Evolutionary conservation across 2,888 invertebrate species (phyloP).

Genomic region (Cerastis leucographa): DNA sequence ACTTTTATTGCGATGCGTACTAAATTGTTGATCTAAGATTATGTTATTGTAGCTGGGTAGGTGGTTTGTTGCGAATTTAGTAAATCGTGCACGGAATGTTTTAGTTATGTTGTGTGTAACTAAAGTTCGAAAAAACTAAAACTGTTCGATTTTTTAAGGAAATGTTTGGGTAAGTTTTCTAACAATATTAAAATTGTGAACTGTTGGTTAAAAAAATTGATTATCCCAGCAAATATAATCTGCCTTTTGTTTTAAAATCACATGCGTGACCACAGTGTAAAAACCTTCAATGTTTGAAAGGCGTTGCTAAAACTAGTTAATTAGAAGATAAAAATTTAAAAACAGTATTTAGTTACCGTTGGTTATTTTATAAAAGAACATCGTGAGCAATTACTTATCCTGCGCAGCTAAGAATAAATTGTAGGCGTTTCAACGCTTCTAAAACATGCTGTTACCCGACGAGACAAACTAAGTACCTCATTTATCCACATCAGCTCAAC

Average conservation of each 20-base stretch:
- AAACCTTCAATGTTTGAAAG: slow-evolving; percentile 9
- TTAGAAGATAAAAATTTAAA: slow-evolving; percentile 12
- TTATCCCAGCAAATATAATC: neutral
- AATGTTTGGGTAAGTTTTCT: neutral
- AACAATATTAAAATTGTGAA: neutral
- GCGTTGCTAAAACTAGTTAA: slow-evolving; percentile 11
- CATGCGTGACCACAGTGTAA: neutral
- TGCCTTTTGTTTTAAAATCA: neutral
- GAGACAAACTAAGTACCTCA: slow-evolving; percentile 46
- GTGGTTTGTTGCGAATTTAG: slow-evolving; percentile 44
- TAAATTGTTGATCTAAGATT: slow-evolving; percentile 65
- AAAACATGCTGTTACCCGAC: slow-evolving; percentile 39
- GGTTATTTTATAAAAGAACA: slow-evolving; percentile 35
- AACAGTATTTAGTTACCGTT: slow-evolving; percentile 37
- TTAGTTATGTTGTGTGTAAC: slow-evolving; percentile 20
- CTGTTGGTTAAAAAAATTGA: neutral
- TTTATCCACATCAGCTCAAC: slow-evolving; percentile 56
- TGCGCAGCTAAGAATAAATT: slow-evolving; percentile 35
- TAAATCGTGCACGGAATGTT: slow-evolving; percentile 53
- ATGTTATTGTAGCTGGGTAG: slow-evolving; percentile 43
- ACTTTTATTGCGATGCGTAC: slow-evolving; percentile 58
- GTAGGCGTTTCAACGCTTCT: slow-evolving; percentile 39
- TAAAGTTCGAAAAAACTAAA: neutral
- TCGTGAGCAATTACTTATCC: slow-evolving; percentile 36
- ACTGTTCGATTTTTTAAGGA: neutral